Evolutionary conservation across 2,113 vertebrate genomes (phyloP).

Genomic region (Tupaia tana): DNA sequence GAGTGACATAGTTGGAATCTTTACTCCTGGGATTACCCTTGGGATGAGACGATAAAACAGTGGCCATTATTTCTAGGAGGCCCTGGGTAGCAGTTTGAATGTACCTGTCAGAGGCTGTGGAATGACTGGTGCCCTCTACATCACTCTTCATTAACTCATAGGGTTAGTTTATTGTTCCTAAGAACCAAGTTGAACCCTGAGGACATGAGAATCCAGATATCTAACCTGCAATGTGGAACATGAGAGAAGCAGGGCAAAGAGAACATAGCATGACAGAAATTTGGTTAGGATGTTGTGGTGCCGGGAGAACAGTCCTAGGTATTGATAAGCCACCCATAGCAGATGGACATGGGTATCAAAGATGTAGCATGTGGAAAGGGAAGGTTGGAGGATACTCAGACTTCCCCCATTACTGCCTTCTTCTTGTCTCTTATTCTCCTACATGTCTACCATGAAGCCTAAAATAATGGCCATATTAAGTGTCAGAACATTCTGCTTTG

Average conservation of each 20-base stretch:
- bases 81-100: not conserved
- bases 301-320: not conserved
- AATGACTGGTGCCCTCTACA: not conserved
- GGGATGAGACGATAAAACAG: not conserved
- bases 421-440: slow-evolving; percentile 4
- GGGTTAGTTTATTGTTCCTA: not conserved
- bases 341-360: not conserved
- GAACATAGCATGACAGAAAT: not conserved
- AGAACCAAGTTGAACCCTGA: not conserved
- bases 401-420: not conserved
- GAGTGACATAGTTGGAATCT: not conserved
- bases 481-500: slow-evolving; percentile 57
- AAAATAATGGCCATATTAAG: slow-evolving; percentile 48
- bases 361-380: not conserved
- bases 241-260: not conserved
- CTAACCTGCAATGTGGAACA: not conserved
- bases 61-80: not conserved
- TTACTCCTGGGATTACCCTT: not conserved
- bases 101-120: not conserved
- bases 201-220: not conserved
- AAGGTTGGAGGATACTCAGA: not conserved
- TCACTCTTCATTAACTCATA: not conserved
- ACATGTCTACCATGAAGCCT: not conserved
- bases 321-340: not conserved
- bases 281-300: not conserved